Percentiles rank a stretch among this genome's conserved stretches.
These are phyloP conservation scores for Meganola albula DNA, from an alignment of 2,888 invertebrate species.

Conservation along the genomic window DNA sequence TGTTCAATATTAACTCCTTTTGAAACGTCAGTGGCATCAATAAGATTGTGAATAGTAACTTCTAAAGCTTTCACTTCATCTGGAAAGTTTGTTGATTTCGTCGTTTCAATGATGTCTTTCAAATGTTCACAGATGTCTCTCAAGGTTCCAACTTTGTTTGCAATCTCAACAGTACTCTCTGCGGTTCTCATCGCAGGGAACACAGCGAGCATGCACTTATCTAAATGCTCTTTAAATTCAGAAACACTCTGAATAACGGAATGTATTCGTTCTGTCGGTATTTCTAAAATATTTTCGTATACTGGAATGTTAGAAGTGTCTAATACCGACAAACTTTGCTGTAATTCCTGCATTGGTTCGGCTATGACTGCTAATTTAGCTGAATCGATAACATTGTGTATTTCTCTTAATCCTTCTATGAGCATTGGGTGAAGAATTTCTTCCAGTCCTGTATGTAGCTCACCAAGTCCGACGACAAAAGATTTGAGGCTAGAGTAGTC, in stretches of 20 bases:
- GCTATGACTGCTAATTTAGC: conserved; percentile 51
- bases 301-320: conserved; percentile 59
- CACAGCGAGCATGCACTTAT: conserved; percentile 46
- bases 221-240: conserved; percentile 52
- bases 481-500: conserved; percentile 56
- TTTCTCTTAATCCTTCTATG: conserved; percentile 48
- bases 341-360: conserved; percentile 57
- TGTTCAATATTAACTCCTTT: conserved; percentile 46
- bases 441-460: conserved; percentile 51
- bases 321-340: conserved; percentile 53
- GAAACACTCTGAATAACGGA: conserved; percentile 46
- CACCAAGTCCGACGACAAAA: conserved; percentile 42
- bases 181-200: conserved; percentile 49
- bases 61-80: conserved; percentile 35
- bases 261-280: conserved; percentile 51
- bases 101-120: conserved; percentile 38
- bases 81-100: conserved; percentile 11
- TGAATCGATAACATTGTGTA: conserved; percentile 33
- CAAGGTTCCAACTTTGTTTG: conserved; percentile 47
- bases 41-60: conserved; percentile 38
- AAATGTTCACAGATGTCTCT: conserved; percentile 48
- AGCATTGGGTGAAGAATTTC: conserved; percentile 54
- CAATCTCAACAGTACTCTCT: conserved; percentile 51
- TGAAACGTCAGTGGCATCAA: conserved; percentile 44
- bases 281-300: conserved; percentile 56